Conservation (phyloP, 92 coral and sea anemone genomes). For the Paragorgia papillata region DNA sequence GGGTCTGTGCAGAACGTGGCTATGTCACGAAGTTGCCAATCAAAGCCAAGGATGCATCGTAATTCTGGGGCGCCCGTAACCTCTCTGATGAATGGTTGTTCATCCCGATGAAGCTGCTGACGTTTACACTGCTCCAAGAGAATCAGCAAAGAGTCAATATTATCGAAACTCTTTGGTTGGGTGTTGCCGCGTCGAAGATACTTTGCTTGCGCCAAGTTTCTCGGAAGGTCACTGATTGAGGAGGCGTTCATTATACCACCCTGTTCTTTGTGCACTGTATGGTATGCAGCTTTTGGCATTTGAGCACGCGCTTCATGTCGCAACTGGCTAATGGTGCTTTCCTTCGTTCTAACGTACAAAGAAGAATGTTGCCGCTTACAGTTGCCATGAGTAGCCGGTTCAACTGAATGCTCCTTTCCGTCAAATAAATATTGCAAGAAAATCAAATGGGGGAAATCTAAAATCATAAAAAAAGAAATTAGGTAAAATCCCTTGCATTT, state of each 20-base stretch:
- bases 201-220: constrained; percentile 44
- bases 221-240: constrained; percentile 47
- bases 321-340: constrained; percentile 23
- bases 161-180: constrained; percentile 24
- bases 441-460: constrained; percentile 4
- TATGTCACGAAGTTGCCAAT: constrained; percentile 45
- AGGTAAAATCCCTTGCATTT: background rate
- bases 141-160: constrained; percentile 39
- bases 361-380: constrained; percentile 30
- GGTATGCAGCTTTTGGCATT: constrained; percentile 44
- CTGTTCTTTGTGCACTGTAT: constrained; percentile 30
- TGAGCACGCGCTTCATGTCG: no score
- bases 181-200: constrained; percentile 30
- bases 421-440: constrained; percentile 15
- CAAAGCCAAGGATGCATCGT: constrained; percentile 48
- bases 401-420: constrained; percentile 29
- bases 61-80: constrained; percentile 49
- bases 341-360: constrained; percentile 35
- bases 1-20: constrained; percentile 43
- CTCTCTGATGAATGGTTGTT: constrained; percentile 50
- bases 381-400: constrained; percentile 20
- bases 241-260: constrained; percentile 47
- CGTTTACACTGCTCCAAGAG: constrained; percentile 31
- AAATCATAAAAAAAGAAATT: background rate
- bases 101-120: constrained; percentile 35